Evolutionary conservation across 2,113 vertebrate genomes (phyloP), one percentile per base, ranked within the genome.

Genomic region (Daubentonia madagascariensis): DNA sequence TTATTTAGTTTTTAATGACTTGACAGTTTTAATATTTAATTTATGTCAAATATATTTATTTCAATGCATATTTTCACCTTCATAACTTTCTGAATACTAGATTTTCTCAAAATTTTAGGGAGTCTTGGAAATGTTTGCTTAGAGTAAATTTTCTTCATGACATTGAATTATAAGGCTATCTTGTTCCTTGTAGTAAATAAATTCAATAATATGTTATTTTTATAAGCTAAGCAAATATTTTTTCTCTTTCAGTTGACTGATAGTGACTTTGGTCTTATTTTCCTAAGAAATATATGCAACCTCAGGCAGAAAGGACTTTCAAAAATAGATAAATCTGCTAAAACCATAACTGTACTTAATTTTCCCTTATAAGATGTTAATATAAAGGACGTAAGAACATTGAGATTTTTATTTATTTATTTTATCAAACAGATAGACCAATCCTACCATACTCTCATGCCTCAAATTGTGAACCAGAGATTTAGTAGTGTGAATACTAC

Each of bases 171-270:
- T 22, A 8, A 13, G 37, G 0, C 4, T 79, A 61, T 1, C 6
- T 65, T 95, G 22, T 68, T 35, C 79, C 4, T 96, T 25, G 0
- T 5, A 57, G 52, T 86, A n/a, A 18, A 70, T 20, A 68, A 98
- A 96, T 94, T n/a, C 20, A 70, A 48, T 59, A 92, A 96, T 95
- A 92, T 6, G 3, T 37, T 32, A 95, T 28, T 76, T 91, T 89
- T 40, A 61, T 75, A 1, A 90, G 11, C 23, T 91, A 48, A 9
- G 87, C 40, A 14, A 43, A 30, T 20, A 59, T 8, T 2, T 0
- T 37, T 30, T 90, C 61, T 80, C 4, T 97, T 92, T 83, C 54
- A 96, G 67, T 87, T 93, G 5, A 4, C 0, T 5, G 8, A 83
- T 85, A 85, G 22, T 87, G 7, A 5, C 10, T 32, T 72, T 90